Percentiles rank a stretch among this genome's conserved stretches.
Evolutionary conservation across 37 sponge, comb jelly and placozoan species (phyloP).

Genomic region (Cliona cf. orientalis): DNA sequence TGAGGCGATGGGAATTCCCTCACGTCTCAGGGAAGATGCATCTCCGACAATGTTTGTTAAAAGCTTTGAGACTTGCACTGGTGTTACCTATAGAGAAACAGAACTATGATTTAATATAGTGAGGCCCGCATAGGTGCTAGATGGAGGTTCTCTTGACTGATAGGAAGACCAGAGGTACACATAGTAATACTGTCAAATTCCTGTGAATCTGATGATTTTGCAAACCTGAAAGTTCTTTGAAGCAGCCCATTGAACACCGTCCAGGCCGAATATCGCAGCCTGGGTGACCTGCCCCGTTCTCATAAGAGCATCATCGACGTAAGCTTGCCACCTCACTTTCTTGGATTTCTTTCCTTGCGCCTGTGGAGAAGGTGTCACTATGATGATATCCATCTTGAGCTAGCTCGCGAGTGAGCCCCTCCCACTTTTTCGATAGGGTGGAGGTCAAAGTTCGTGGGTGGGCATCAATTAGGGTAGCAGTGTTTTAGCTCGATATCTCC

Average conservation of each 20-base stretch:
- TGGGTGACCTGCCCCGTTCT: constrained; percentile 72
- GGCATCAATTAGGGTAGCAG: background rate
- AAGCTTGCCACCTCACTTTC: constrained; percentile 69
- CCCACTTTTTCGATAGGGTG: background rate
- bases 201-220: background rate
- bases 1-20: constrained; percentile 61
- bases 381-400: constrained; percentile 10
- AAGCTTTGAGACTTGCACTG: constrained; percentile 53
- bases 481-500: background rate
- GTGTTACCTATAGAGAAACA: constrained; percentile 42
- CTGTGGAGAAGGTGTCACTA: background rate
- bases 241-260: constrained; percentile 72
- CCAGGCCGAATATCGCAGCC: constrained; percentile 81
- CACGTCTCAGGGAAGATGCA: constrained; percentile 6
- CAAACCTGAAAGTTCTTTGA: constrained; percentile 62
- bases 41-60: constrained; percentile 70
- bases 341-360: background rate
- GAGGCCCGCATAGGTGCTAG: no score
- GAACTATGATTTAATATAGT: no score
- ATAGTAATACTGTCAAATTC: background rate
- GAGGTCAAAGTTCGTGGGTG: background rate
- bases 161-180: no score
- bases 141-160: no score
- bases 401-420: background rate
- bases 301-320: constrained; percentile 75